Evolutionary conservation across 2,888 invertebrate genomes (phyloP).

Genomic region (Loripinus fragilis): DNA sequence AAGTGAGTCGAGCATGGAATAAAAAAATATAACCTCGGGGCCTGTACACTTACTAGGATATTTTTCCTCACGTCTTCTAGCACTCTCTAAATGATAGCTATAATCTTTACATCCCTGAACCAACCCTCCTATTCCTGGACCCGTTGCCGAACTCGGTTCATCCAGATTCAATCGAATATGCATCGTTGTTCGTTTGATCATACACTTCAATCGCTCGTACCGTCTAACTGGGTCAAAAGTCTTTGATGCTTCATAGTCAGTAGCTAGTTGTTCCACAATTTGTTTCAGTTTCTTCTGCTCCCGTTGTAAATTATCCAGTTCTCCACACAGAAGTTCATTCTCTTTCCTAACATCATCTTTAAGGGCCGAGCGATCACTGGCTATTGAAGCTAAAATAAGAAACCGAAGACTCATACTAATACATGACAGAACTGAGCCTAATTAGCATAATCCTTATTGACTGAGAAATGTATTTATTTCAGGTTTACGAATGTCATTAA

Average conservation of each 20-base stretch:
- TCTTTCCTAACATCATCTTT: slow-evolving; percentile 70
- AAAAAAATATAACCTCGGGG: too few relatives aligned
- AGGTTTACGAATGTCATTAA: too few relatives aligned
- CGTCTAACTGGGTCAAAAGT: slow-evolving; percentile 96
- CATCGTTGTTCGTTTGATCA: slow-evolving; percentile 89
- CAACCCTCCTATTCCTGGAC: slow-evolving; percentile 62
- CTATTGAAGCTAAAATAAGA: slow-evolving; percentile 63
- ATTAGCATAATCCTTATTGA: too few relatives aligned
- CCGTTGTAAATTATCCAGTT: slow-evolving; percentile 69
- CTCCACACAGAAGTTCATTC: slow-evolving; percentile 74
- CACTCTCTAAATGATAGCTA: slow-evolving; percentile 69
- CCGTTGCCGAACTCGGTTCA: slow-evolving; percentile 53
- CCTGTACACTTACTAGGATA: slow-evolving; percentile 71
- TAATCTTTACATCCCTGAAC: slow-evolving; percentile 67
- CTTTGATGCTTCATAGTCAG: slow-evolving; percentile 96
- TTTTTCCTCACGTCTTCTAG: slow-evolving; percentile 72
- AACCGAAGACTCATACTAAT: slow-evolving; percentile 64
- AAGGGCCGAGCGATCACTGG: slow-evolving; percentile 50
- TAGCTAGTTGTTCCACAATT: slow-evolving; percentile 75
- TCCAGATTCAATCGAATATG: slow-evolving; percentile 76
- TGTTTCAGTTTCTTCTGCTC: slow-evolving; percentile 76
- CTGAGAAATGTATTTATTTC: too few relatives aligned
- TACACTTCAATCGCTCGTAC: slow-evolving; percentile 97
- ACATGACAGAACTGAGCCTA: not conserved
- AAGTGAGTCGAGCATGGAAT: too few relatives aligned